Base-by-base conservation (phyloP, 2,888 invertebrate genomes). In the Sesia apiformis region DNA sequence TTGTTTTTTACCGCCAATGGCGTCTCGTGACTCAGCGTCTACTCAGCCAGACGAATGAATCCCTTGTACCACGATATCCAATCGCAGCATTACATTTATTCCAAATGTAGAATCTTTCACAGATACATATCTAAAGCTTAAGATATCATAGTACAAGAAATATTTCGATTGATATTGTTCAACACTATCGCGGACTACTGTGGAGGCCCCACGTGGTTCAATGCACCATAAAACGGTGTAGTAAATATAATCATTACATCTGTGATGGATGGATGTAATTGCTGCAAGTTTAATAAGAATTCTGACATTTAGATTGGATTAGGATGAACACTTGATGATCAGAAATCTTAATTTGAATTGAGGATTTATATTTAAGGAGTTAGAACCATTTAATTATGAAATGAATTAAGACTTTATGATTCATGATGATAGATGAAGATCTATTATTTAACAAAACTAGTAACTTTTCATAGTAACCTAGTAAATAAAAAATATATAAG, bases 11-110 rank as follows among this genome's bases (percentile, higher is more conserved):
- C 57, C 58, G 58, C 55, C 60, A 59, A 60, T 55, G 43, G 50
- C 50, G 39, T 39, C 6, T 67, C 69, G 65, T 84, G 83, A 84
- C 67, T 84, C 83, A 83, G 68, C 72, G 79, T 80, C 75, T 78
- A 71, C 57, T 58, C 57, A 66, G 67, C 69, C 77, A 75, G 77
- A 72, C 76, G 63, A 65, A 62, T 63, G 62, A 50, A 23, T 55
- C 56, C 65, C 66, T 58, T 52, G 63, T 72, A 74, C 63, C 56
- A 60, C 51, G 57, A 53, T 53, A 56, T 55, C 41, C 42, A 55
- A 56, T 50, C 7, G 23, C 8, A 38, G 38, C 38, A 38, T 50
- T 38, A 50, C 23, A 42, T 42, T 6, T 42, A 42, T 42, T 6
- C 42, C 42, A 42, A 23, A 7, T 3, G 42, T 6, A 42, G 5